Base-by-base conservation (phyloP, 2,113 vertebrate genomes). In the Polyodon spathula region DNA sequence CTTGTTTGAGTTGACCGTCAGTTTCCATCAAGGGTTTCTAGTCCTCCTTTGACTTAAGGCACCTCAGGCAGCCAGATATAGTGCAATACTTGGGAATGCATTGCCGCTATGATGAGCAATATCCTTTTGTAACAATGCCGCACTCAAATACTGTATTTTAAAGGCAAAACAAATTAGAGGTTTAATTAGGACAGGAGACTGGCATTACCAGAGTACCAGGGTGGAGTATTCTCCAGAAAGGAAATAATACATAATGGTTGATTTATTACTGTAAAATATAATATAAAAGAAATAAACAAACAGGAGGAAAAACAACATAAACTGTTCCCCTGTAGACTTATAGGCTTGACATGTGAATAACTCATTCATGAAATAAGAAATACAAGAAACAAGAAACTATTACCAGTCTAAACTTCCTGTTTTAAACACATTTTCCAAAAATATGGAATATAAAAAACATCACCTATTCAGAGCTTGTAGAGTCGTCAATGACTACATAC, bases 21-120 rank as follows among this genome's bases (percentile, higher is more conserved):
- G 27, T 27, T 27, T 27, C 27, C 27, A 27, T 27, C 27, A 27
- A 27, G 27, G 27, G 27, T 27, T 27, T 27, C 27, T 27, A 27
- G 27, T 27, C 27, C 27, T 27, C 27, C 27, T 27, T 27, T 27
- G 27, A 27, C 27, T 27, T 43, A 58, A 43, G 3, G 37, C 40
- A n/a, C 37, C 44, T 17, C 44, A 7, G 4, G 37, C 40, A 46
- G 4, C 42, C 16, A 46, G 83, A 84, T 85, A 79, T 73, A 71
- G 73, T 76, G 73, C 71, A 77, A 71, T 64, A 80, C 73, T 85
- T 84, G 84, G 83, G 82, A 84, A 68, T 42, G 38, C 40, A 27
- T 27, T 27, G 27, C 42, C 59, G 40, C 58, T 71, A 40, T 71
- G 65, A 73, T 84, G 84, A 85, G 81, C 85, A 84, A 86, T 84